Base-by-base conservation (phyloP, 2,113 vertebrate species). In the Lutjanus erythropterus region DNA sequence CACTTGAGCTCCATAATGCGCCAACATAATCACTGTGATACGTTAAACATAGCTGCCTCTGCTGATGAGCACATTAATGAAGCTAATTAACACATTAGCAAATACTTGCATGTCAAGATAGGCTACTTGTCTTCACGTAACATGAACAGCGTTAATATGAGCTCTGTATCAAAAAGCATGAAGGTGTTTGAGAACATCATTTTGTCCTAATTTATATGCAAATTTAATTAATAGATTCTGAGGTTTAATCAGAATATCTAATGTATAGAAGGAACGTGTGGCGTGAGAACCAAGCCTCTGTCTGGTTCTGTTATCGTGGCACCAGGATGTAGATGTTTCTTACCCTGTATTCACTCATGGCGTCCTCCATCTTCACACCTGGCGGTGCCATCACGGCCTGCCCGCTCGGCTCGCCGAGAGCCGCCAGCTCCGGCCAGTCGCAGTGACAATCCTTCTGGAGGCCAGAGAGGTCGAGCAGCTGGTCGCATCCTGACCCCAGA, bases 311-410 rank as follows among this genome's bases (percentile, higher is more conserved):
- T 55, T 39, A 3, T 33, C 49, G 4, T 19, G 41, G 29, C 53
- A 73, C 16, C 15, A 18, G 1, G 14, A 27, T 19, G 25, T 12
- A 9, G 10, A 27, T 27, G 12, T 69, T 37, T 55, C 85, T 75
- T 72, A 93, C 93, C 71, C 88, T 93, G 77, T 93, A 97, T 88
- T 94, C 96, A 76, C 94, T 94, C 0, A 96, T 93, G 60, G 97
- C 96, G 1, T 97, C 96, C 91, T 99, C 97, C 72, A 97, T 95
- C 93, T 98, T 99, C 74, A 98, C 94, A 75, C 96, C 96, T 0
- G 94, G 90, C 25, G 95, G 95, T 64, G 75, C 35, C 56, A 80
- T 79, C 9, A 15, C 10, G 31, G 74, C 19, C 25, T 95, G 95
- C 42, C 94, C 93, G 0, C 94, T 94, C 0, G 95, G 94, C 90